Evolutionary conservation across 2,888 invertebrate species (phyloP).

Genomic region (Gandaritis pyraliata): DNA sequence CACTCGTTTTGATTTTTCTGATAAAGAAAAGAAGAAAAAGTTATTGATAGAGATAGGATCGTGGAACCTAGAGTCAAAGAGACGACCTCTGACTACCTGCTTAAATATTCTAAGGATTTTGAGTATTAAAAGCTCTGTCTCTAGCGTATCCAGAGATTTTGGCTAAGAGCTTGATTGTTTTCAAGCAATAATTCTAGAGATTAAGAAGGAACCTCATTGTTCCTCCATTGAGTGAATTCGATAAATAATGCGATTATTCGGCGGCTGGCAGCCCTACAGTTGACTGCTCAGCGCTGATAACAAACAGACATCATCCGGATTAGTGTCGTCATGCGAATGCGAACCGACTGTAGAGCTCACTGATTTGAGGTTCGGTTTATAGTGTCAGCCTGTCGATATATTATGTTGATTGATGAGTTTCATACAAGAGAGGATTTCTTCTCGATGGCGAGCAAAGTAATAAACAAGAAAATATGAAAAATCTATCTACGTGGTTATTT

Average conservation of each 20-base stretch:
- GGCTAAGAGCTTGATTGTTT: too few relatives aligned
- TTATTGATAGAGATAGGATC: too few relatives aligned
- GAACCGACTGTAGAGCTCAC: conserved; percentile 32
- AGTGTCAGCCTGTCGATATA: conserved; percentile 3
- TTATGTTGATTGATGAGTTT: conserved; percentile 6
- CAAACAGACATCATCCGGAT: conserved; percentile 84
- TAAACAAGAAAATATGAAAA: too few relatives aligned
- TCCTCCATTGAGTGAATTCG: conserved; percentile 64
- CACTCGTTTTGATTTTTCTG: too few relatives aligned
- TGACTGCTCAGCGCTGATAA: conserved; percentile 82
- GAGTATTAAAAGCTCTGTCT: too few relatives aligned
- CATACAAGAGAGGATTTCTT: not conserved
- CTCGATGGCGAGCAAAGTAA: too few relatives aligned
- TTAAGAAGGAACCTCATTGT: conserved; percentile 36
- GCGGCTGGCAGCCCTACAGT: conserved; percentile 68
- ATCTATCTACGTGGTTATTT: too few relatives aligned
- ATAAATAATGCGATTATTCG: conserved; percentile 75
- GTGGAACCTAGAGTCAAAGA: too few relatives aligned
- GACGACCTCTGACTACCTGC: too few relatives aligned
- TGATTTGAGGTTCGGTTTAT: conserved; percentile 17
- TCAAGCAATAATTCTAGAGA: conserved; percentile 19
- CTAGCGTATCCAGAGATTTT: not conserved
- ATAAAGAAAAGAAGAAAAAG: too few relatives aligned
- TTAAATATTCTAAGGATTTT: too few relatives aligned
- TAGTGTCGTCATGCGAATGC: conserved; percentile 79